A percentile compares a stretch with the other conserved stretches of the same genome.
These are phyloP conservation scores for Drosophila sechellia DNA, from an alignment of 1,140 invertebrate species.

Conservation along the genomic window DNA sequence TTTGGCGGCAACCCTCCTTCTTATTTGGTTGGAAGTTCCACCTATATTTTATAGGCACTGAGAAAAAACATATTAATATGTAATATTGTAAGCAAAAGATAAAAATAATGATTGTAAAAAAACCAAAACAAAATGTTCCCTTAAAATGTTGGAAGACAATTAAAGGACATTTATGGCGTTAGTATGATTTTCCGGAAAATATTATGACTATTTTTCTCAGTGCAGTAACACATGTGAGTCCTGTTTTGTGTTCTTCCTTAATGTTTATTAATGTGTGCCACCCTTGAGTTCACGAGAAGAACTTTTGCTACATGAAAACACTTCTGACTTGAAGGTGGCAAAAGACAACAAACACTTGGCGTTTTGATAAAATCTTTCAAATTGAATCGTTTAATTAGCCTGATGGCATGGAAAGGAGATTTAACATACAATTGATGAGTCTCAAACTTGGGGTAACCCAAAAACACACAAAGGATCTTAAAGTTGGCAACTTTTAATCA, in stretches of 20 bases:
- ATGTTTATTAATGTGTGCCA: conserved; percentile 74
- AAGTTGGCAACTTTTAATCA: conserved; percentile 31
- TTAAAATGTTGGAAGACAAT: too few relatives aligned
- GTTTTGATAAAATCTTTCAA: conserved; percentile 29
- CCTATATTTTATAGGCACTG: conserved; percentile 42
- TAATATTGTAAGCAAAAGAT: not conserved
- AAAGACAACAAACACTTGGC: conserved; percentile 39
- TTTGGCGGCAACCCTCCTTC: conserved; percentile 47
- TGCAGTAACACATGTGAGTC: conserved; percentile 56
- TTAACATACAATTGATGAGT: conserved; percentile 50
- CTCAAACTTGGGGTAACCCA: conserved; percentile 1
- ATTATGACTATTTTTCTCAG: not conserved
- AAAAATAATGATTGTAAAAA: not conserved
- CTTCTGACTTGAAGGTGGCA: conserved; percentile 38
- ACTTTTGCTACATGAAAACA: conserved; percentile 42
- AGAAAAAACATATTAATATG: not conserved
- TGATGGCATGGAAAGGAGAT: conserved; percentile 46
- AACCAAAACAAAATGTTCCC: too few relatives aligned
- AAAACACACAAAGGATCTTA: conserved; percentile 18
- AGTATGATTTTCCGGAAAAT: too few relatives aligned
- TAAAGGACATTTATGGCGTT: too few relatives aligned
- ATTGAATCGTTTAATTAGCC: conserved; percentile 75
- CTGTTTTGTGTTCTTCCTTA: conserved; percentile 41
- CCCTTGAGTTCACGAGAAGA: conserved; percentile 7
- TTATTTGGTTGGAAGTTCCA: conserved; percentile 17